Conservation (phyloP, 2,113 vertebrate genomes). For the Hippoglossus stenolepis region DNA sequence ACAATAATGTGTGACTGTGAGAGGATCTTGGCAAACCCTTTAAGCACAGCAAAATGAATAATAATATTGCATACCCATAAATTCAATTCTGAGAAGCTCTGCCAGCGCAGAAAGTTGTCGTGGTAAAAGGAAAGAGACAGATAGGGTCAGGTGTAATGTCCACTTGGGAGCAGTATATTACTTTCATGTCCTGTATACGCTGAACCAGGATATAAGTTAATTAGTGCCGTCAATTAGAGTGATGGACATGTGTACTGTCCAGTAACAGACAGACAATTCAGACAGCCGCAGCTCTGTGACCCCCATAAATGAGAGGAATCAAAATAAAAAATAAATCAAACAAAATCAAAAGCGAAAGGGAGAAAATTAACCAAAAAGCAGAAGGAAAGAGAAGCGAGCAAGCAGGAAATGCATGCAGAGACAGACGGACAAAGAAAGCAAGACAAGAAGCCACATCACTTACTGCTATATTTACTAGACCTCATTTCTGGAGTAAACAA, state of each 20-base stretch:
- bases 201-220: slow-evolving; percentile 61
- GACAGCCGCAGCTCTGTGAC: slow-evolving; percentile 82
- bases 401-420: slow-evolving; percentile 73
- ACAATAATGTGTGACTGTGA: slow-evolving; percentile 81
- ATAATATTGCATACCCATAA: slow-evolving; percentile 96
- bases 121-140: slow-evolving; percentile 83
- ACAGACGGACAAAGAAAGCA: slow-evolving; percentile 67
- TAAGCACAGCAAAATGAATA: slow-evolving; percentile 87
- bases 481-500: slow-evolving; percentile 80
- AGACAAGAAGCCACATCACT: slow-evolving; percentile 82
- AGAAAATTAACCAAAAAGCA: slow-evolving; percentile 63
- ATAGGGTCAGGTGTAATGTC: slow-evolving; percentile 80
- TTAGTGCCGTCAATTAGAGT: slow-evolving; percentile 57
- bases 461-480: slow-evolving; percentile 83
- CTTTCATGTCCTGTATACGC: slow-evolving; percentile 62
- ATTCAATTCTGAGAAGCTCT: slow-evolving; percentile 99
- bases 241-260: slow-evolving; percentile 74
- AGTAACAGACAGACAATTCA: slow-evolving; percentile 84
- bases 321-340: slow-evolving; percentile 31
- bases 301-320: slow-evolving; percentile 66
- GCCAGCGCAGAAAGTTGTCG: slow-evolving; percentile 93
- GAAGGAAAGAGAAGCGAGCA: slow-evolving; percentile 66
- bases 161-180: slow-evolving; percentile 77
- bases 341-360: slow-evolving; percentile 59
- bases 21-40: slow-evolving; percentile 82